Evolutionary conservation across 2,888 invertebrate genomes (phyloP), one percentile per base, ranked within the genome.

Genomic region (Eudasyphora cyanicolor): DNA sequence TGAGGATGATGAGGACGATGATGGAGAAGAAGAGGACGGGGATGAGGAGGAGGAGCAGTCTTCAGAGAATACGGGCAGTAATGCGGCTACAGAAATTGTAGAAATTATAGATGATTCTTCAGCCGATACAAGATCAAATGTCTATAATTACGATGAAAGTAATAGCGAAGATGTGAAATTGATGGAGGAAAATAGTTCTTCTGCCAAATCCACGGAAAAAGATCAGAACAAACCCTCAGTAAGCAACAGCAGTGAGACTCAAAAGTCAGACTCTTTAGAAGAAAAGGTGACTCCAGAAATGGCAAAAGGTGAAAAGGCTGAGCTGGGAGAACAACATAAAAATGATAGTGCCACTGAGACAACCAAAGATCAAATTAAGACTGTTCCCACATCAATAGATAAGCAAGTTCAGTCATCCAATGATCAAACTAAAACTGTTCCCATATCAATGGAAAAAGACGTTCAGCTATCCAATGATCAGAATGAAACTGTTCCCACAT

Each of bases 71-170:
- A 71, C 64, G 29, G 14, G 21, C 12, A 67, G 76, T 5, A 75
- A 32, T 49, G 49, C 17, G 14, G 73, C 19, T 51, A 14, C 14
- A 10, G 76, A 75, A 49, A 73, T 29, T 8, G 76, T 82, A 42
- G 79, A 82, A 67, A 49, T 81, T 10, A 38, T 79, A 8, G 82
- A 84, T 8, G 84, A 85, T 67, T 80, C 81, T 10, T 81, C 78
- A 51, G 75, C 76, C 2, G 80, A 82, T 71, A 42, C 27, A 21
- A 17, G 21, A 10, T 49, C 45, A 79, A 21, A 62, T 29, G 70
- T 73, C 38, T 54, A 54, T 42, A 62, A 67, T 10, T 8, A n/a
- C 27, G 57, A 27, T 7, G 82, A 78, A 45, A 77, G 80, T 49
- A 54, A 64, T 7, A 80, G 76, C 54, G 82, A 82, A 45, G 80